phyloP scores from a whole-genome alignment of 2,113 vertebrate genomes.

The Muntiacus muntjak region DNA sequence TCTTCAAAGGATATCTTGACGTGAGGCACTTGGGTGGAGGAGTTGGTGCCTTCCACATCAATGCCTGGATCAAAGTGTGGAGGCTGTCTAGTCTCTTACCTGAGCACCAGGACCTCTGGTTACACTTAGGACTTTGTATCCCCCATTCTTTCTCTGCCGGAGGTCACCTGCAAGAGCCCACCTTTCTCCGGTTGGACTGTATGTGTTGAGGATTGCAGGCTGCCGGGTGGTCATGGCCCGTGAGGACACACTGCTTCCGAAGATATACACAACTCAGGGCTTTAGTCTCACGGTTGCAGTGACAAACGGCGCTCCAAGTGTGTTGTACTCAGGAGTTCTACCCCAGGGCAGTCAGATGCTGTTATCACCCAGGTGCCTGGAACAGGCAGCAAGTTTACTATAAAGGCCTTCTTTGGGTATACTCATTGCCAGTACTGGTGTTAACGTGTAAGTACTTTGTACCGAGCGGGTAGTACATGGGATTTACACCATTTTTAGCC shows the following conservation, averaged over 20 bases:
- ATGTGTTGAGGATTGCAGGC: not conserved
- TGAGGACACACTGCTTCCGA: not conserved
- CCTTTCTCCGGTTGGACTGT: not conserved
- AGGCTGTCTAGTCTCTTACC: not conserved
- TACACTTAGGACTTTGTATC: rapidly evolving
- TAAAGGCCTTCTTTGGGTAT: not conserved
- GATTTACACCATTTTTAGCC: not conserved
- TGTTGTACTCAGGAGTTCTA: not conserved
- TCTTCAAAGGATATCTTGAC: not conserved
- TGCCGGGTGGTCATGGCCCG: too few relatives aligned
- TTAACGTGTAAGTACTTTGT: not conserved
- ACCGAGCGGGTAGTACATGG: rapidly evolving
- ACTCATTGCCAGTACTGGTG: rapidly evolving
- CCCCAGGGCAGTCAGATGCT: not conserved
- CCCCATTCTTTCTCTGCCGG: not conserved
- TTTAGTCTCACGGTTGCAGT: not conserved
- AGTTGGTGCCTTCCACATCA: not conserved
- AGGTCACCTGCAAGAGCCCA: rapidly evolving
- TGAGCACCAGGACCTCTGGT: not conserved
- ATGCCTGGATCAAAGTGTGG: not conserved
- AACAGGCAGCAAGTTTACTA: not conserved
- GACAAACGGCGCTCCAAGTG: rapidly evolving
- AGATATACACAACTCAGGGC: not conserved
- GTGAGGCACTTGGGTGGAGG: not conserved
- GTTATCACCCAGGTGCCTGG: not conserved